Conservation (phyloP, 2,113 vertebrate genomes). For the Blennius ocellaris region DNA sequence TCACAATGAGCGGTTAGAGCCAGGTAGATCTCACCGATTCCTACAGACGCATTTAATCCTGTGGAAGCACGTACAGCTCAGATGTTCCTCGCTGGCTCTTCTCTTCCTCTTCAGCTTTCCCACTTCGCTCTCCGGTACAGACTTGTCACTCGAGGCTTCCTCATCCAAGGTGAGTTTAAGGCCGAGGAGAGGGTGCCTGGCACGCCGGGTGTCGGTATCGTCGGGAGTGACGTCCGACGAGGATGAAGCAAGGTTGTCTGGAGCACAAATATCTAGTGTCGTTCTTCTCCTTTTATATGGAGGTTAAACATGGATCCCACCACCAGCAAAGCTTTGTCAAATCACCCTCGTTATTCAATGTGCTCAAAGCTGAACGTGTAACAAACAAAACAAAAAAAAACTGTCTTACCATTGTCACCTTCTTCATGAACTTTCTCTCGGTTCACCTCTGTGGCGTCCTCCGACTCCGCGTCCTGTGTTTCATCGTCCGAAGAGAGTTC, state of each 20-base stretch:
- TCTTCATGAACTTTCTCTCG: constrained; percentile 41
- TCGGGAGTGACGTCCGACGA: too few species aligned
- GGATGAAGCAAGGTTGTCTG: too few species aligned
- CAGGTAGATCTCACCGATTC: background rate
- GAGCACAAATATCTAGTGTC: too few species aligned
- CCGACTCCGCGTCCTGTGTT: constrained; percentile 73
- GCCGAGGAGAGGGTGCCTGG: constrained; percentile 90
- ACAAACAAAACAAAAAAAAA: background rate
- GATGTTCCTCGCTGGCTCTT: background rate
- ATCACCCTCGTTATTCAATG: too few species aligned
- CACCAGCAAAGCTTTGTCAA: too few species aligned
- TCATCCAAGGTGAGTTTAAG: constrained; percentile 89
- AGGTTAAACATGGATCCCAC: too few species aligned
- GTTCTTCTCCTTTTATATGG: too few species aligned
- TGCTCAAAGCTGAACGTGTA: too few species aligned
- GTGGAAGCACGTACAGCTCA: constrained; percentile 40
- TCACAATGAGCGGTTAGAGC: constrained; percentile 18
- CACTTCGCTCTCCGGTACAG: constrained; percentile 69
- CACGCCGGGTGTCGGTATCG: background rate
- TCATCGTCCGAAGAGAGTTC: constrained; percentile 90
- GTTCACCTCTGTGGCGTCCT: constrained; percentile 77
- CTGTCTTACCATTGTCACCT: constrained; percentile 84
- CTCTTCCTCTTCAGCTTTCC: constrained; percentile 73
- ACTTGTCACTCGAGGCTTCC: constrained; percentile 80
- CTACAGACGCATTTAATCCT: background rate